Evolutionary conservation across 1,140 invertebrate species (phyloP).

Genomic region (Varroa destructor): DNA sequence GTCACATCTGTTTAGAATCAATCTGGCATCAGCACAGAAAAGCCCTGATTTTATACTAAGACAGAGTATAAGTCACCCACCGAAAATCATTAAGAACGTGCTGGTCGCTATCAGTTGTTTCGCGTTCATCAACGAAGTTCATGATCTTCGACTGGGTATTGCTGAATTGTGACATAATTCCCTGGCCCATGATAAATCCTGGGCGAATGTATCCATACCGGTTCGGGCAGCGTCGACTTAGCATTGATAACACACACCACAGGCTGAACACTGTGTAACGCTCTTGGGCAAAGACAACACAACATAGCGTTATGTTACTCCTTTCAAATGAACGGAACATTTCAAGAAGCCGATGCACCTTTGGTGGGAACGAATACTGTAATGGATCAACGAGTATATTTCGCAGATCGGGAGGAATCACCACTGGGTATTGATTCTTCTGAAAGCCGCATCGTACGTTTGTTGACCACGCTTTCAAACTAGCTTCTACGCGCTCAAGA

Average conservation of each 20-base stretch:
- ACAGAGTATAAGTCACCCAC: background rate
- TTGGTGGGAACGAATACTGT: background rate
- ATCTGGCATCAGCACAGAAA: no score
- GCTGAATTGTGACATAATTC: conserved; percentile 30
- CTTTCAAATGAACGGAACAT: background rate
- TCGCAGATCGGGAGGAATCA: background rate
- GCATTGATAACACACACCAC: conserved; percentile 8
- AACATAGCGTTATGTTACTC: background rate
- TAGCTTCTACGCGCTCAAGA: no score
- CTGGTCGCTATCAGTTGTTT: background rate
- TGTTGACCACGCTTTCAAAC: no score
- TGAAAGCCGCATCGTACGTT: no score
- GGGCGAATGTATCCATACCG: conserved; percentile 7
- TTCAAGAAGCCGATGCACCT: background rate
- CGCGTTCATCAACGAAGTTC: conserved; percentile 10
- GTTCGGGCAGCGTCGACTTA: background rate
- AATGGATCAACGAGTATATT: background rate
- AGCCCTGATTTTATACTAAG: no score
- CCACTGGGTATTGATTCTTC: background rate
- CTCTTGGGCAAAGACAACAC: conserved; percentile 21
- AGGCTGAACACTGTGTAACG: conserved; percentile 14
- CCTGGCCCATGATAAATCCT: conserved; percentile 6
- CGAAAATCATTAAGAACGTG: background rate
- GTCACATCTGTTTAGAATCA: no score
- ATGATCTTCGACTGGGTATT: background rate